phyloP scores from a whole-genome alignment of 2,113 vertebrate species.

The Brienomyrus brachyistius region DNA sequence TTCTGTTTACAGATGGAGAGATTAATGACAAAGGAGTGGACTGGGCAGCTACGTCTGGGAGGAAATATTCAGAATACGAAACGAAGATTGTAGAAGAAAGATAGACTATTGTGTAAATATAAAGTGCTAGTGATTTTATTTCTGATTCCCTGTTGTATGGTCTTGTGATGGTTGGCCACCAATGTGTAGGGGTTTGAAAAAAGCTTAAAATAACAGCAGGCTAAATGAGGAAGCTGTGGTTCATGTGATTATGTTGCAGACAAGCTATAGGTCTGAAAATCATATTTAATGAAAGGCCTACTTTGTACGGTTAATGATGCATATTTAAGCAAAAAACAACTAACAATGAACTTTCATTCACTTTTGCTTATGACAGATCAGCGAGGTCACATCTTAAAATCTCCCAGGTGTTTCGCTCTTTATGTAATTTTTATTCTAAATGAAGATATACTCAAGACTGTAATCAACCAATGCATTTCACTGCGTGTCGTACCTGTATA shows the following conservation, averaged over 20 bases:
- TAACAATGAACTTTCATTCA: not conserved
- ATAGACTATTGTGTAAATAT: not conserved
- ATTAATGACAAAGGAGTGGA: not conserved
- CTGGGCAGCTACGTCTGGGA: not conserved
- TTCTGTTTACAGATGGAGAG: not conserved
- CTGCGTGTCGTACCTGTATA: too few species aligned
- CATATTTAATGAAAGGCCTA: not conserved
- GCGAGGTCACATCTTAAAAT: not conserved
- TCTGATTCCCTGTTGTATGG: not conserved
- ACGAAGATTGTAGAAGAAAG: not conserved
- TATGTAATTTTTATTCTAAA: not conserved
- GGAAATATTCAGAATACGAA: not conserved
- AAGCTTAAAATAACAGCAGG: not conserved
- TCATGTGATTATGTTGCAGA: not conserved
- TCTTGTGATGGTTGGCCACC: not conserved
- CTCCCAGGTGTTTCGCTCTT: not conserved
- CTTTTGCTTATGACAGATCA: not conserved
- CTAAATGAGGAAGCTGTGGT: not conserved
- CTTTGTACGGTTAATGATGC: not conserved
- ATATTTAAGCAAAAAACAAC: not conserved
- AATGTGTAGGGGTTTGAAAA: not conserved
- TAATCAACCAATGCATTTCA: too few species aligned
- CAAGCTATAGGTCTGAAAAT: not conserved
- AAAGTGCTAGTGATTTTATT: not conserved
- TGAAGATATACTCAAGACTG: not conserved